A percentile compares a stretch with the other conserved stretches of the same genome.
phyloP scores from a whole-genome alignment of 1,140 invertebrate species.

The Semibalanus balanoides region DNA sequence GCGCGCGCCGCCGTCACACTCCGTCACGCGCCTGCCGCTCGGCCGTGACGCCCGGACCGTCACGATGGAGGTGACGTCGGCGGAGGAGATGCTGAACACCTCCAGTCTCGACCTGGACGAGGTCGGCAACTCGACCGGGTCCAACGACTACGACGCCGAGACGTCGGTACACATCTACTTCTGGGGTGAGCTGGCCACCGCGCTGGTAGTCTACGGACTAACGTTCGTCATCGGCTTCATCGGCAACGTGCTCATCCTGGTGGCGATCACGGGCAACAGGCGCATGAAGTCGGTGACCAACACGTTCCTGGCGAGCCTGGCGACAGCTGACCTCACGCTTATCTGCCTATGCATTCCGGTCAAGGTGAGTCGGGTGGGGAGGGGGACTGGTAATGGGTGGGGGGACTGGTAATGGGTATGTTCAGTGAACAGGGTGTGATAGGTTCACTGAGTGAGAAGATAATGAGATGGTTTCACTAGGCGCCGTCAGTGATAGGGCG shows the following conservation, averaged over 20 bases:
- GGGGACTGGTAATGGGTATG: no score
- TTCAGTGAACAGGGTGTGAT: no score
- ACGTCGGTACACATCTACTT: conserved; percentile 28
- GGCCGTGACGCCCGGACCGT: no score
- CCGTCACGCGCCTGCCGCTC: no score
- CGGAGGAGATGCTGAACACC: background rate
- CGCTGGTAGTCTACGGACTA: conserved; percentile 43
- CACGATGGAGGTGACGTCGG: background rate
- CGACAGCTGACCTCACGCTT: conserved; percentile 52
- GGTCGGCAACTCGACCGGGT: background rate
- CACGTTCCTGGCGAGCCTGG: conserved; percentile 51
- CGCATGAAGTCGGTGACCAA: conserved; percentile 50
- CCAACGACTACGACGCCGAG: background rate
- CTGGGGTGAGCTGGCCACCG: conserved; percentile 42
- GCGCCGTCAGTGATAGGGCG: no score
- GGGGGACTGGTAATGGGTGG: no score
- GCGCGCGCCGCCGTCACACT: no score
- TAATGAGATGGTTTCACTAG: no score
- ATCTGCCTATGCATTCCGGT: conserved; percentile 58
- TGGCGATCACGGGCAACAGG: conserved; percentile 37
- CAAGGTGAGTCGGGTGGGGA: no score
- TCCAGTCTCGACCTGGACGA: background rate
- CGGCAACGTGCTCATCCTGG: conserved; percentile 44
- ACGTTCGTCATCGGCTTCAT: conserved; percentile 45
- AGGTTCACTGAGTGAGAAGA: no score